These are phyloP conservation scores for Buphagus erythrorhynchus DNA, from an alignment of 2,797 vertebrate species.

Conservation along the genomic window DNA sequence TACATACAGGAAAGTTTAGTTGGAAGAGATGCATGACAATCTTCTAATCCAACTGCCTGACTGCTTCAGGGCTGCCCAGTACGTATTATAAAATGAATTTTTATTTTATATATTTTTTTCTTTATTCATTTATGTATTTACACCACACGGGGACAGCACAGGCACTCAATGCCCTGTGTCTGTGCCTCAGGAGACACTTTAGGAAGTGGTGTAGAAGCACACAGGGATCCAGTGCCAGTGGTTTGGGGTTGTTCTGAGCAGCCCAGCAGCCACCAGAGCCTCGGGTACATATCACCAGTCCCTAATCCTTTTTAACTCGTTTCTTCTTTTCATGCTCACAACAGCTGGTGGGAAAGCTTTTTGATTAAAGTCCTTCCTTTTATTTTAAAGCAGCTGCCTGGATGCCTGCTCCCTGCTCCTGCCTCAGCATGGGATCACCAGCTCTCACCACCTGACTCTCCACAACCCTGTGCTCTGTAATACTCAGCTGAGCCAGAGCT, in stretches of 20 bases:
- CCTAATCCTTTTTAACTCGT: neutral
- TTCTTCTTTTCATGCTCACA: neutral
- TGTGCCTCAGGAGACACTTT: neutral
- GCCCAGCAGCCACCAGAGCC: neutral
- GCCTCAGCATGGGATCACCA: neutral
- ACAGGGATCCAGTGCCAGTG: neutral
- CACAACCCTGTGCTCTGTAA: accelerated
- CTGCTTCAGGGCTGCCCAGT: neutral
- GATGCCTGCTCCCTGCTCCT: neutral
- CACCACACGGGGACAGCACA: neutral
- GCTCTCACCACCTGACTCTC: neutral
- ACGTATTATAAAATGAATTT: accelerated
- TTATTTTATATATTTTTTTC: neutral
- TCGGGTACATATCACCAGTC: accelerated
- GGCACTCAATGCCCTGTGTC: neutral
- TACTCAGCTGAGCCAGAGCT: neutral
- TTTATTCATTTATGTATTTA: neutral
- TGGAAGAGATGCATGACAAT: neutral
- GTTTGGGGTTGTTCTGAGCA: neutral
- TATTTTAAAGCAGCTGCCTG: neutral
- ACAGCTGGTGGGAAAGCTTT: neutral
- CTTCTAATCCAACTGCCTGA: neutral
- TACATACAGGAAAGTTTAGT: neutral
- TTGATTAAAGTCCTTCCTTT: neutral
- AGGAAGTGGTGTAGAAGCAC: neutral